Evolutionary conservation across 2,797 vertebrate genomes (phyloP), one percentile per base, ranked within the genome.

Genomic region (Cyclopterus lumpus): DNA sequence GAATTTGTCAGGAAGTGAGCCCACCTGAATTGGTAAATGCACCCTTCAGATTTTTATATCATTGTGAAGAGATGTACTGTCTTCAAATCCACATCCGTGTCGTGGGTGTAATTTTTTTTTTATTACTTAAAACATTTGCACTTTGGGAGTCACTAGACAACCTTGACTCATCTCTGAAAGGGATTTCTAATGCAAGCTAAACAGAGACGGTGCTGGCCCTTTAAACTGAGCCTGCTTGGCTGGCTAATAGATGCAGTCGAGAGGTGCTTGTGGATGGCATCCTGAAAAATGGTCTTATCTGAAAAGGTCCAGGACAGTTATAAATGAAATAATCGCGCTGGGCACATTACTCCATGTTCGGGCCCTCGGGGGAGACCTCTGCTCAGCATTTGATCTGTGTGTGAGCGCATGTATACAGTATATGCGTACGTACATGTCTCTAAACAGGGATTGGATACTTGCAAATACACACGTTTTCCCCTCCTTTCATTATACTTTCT

Each of bases 261-360:
- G 89, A 93, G 90, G 92, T 93, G 91, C 88, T 92, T 93, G 93
- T 92, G 90, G 91, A 92, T 89, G 87, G 90, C 87, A 90, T 89
- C 84, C 90, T 94, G 92, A 94, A 93, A 92, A 95, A 94, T 92
- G 83, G 90, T 86, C 90, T 93, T 84, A 92, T 94, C 90, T 92
- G 91, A 94, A 94, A 94, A 93, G 91, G 91, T 92, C 87, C 86
- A 75, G 80, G 92, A 92, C 92, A 90, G 92, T 91, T 91, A 92
- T 93, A 92, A 94, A 94, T 94, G 86, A 93, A 94, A 93, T 92
- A 89, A 92, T 91, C 79, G 30, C 55, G n/a, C 84, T 59, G 73
- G 80, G 84, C 86, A 87, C 93, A 94, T 94, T 94, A 91, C 93
- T 93, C 90, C 86, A 80, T 81, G 88, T 88, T 90, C 85, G 63